Evolutionary conservation across 1,140 invertebrate genomes (phyloP), one percentile per base, ranked within the genome.

Genomic region (Charaxes varanes): DNA sequence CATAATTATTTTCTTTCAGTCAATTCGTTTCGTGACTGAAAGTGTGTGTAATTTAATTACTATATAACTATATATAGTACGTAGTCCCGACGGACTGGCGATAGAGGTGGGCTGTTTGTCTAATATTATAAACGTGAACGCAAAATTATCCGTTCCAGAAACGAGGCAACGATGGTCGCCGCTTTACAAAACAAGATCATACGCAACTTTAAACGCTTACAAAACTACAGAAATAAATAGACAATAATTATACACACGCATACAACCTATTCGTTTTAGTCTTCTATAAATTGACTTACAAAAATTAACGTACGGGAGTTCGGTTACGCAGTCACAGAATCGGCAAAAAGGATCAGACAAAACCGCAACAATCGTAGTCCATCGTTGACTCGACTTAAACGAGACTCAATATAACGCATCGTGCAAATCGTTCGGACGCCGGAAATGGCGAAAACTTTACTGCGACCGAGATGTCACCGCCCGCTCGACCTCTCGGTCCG

Each of bases 51-150:
- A 62, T 44, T 57, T 62, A n/a, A 53, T 58, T 62, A 71, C 48
- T 50, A 51, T 41, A 60, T n/a, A n/a, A n/a, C n/a, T n/a, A n/a
- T n/a, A 54, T 56, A 62, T 57, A 65, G 52, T 62, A 63, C 49
- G 45, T 45, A 49, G 60, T 49, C 53, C 62, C 58, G 53, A 52
- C 47, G 44, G 52, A 47, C 60, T 57, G 58, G 53, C 48, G 46
- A 51, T 61, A 30, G 41, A 69, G 77, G 77, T 81, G 77, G 73
- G 77, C 68, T 68, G 62, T 57, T 57, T 46, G 54, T 69, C 53
- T n/a, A 58, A 54, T 62, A 41, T 15, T 13, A 11, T 21, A 14
- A 42, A 8, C 4, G 41, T 30, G 18, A 34, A 28, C 16, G 14
- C n/a, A 35, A 35, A 21, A 10, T 15, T 35, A 19, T 30, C 6